Conservation (phyloP, 2,888 invertebrate species). For the Busseola fusca region DNA sequence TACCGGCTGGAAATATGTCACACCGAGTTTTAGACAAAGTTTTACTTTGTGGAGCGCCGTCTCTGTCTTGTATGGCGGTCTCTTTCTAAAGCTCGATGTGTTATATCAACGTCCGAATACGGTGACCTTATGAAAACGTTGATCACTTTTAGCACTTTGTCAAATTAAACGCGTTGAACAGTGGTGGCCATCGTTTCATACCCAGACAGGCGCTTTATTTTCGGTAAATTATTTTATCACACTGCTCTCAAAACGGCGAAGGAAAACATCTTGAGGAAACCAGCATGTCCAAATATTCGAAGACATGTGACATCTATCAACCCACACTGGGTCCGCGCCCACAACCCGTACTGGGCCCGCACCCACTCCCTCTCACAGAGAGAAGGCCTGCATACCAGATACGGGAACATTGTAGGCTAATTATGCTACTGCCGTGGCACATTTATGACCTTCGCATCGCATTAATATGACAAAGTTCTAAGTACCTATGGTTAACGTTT, state of each 20-base stretch:
- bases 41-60: neutral
- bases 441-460: neutral
- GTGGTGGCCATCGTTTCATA: too few species aligned
- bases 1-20: neutral
- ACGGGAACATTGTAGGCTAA: too few species aligned
- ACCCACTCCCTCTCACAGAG: neutral
- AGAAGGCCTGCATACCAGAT: too few species aligned
- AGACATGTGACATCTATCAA: too few species aligned
- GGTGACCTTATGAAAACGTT: constrained; percentile 9
- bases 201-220: neutral
- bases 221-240: neutral
- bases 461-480: constrained; percentile 10
- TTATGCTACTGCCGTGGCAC: neutral
- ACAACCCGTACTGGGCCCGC: too few species aligned
- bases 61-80: neutral
- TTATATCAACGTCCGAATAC: neutral
- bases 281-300: neutral
- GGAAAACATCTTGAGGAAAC: neutral
- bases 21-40: constrained; percentile 17
- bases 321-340: neutral
- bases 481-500: neutral
- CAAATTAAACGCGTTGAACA: constrained; percentile 3
- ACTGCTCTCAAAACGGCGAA: neutral
- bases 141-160: constrained; percentile 14
- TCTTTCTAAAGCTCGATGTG: constrained; percentile 20